Base-by-base conservation (phyloP, 2,888 invertebrate species). In the Synergus umbraculus region DNA sequence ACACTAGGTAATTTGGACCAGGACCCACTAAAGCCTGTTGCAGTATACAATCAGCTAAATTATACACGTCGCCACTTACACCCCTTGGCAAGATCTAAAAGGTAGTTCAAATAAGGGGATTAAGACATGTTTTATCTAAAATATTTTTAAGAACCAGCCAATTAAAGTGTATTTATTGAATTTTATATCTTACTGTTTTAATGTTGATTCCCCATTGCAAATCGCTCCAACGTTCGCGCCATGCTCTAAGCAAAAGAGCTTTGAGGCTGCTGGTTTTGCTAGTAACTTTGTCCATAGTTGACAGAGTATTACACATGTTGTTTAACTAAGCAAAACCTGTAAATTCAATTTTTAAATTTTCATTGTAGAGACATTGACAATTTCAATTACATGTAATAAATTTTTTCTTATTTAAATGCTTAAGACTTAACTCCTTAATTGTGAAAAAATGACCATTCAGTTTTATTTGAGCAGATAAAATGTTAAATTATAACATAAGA, bases 171-270 rank as follows among this genome's bases (percentile, higher is more conserved):
- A 65, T 64, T 18, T 13, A 65, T 65, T 3, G 37, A 5, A 37
- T 64, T 49, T 76, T 7, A 73, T 66, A 43, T 43, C 92, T 92
- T 89, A 96, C 97, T n/a, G 97, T 97, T 94, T 98, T 98, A 79
- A 98, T 97, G 89, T 98, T 97, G 85, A 98, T 98, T 60, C 98
- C 98, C 98, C 98, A 98, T 92, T 98, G 97, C 66, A 98, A 95
- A 92, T 98, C 98, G 1, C 96, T 96, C 98, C 98, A 98, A 82
- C 98, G 94, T 93, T 98, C 98, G 87, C 98, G 94, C 98, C 98
- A 99, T 73, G 98, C 98, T 91, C 95, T 94, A 79, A 97, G 93
- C 85, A 97, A 93, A 43, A 97, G 93, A 80, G 96, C 96, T 92
- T 97, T 97, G 73, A 97, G 92, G 80, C 96, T 95, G 92, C 96